Evolutionary conservation across 2,797 vertebrate species (phyloP), one percentile per base, ranked within the genome.

Genomic region (Fistularia commersonii): DNA sequence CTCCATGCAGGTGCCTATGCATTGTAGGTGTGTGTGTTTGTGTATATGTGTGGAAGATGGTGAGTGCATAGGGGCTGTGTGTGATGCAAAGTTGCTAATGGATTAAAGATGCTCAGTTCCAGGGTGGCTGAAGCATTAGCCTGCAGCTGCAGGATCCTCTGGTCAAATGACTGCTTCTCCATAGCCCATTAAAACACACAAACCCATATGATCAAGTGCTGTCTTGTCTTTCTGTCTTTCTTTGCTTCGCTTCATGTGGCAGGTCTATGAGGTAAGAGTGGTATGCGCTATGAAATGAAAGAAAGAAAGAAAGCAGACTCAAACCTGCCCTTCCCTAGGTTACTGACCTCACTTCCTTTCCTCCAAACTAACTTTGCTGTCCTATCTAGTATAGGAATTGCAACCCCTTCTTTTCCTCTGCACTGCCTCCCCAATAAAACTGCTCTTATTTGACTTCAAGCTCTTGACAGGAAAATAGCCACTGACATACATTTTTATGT

Each of bases 231-330:
- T 86, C 65, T 87, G 80, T 86, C 79, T 85, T 85, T 72, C 74
- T 78, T 65, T 82, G 86, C 92, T 92, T 90, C 88, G 59, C 90
- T 91, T 91, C 90, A 89, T 88, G 85, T 56, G 92, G 90, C 94
- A 99, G 97, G 97, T 98, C 76, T 96, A 94, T 66, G 97, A 99
- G 97, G 97, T 99, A 99, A 99, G 97, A 88, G 49, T 72, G 88
- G 89, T 60, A 55, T 51, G 72, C 82, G 79, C 80, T 78, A 66
- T 65, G 77, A 67, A 45, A 45, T 36, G 14, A 65, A 41, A 66
- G 48, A 51, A 40, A 40, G n/a, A n/a, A 63, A 32, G 32, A 41
- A 43, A 46, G 39, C 64, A 82, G 70, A 85, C 69, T 76, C 74
- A 62, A 23, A 23, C 23, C 23, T 23, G 77, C 65, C 82, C 64